Base-by-base conservation (phyloP, 2,797 vertebrate species). In the Hoplostethus atlanticus region DNA sequence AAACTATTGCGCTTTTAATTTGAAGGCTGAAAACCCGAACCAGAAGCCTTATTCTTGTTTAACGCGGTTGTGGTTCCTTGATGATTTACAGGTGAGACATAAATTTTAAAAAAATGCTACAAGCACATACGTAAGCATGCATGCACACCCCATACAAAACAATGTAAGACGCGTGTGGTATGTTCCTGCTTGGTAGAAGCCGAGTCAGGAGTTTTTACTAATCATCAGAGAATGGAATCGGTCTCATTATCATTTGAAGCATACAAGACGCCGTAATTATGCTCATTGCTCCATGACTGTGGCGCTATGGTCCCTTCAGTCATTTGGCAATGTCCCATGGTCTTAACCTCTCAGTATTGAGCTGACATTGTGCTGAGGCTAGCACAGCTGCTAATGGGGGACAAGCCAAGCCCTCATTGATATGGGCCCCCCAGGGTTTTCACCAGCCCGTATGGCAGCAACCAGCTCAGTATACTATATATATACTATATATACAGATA, bases 321-420 rank as follows among this genome's bases (percentile, higher is more conserved):
- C 68, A 71, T 79, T 85, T 88, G 77, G 73, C 69, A 68, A 4
- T 21, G 60, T 84, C 76, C 48, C 61, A 48, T 28, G 42, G 63
- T 85, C 68, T 72, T 84, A 79, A 86, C 80, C 59, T 86, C 74
- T 84, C 42, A 76, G 48, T 75, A 62, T 53, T 71, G 81, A 88
- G 70, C 72, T 85, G 81, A 80, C 83, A 83, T 68, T 75, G 57
- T 89, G 87, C 89, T 90, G 87, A 91, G 71, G 79, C 59, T 78
- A 69, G 85, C 85, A 85, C 40, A 60, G 60, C 68, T 79, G 72
- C 74, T 81, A 81, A 89, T 86, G 34, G 69, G 16, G 69, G 52
- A 8, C 54, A 51, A 34, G 66, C 63, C 67, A 44, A 79, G 53
- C 71, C 47, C 36, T 79, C 79, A 76, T 73, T 85, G 76, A 84